These are phyloP conservation scores for Maniola jurtina DNA, from an alignment of 1,140 invertebrate species.

Conservation along the genomic window DNA sequence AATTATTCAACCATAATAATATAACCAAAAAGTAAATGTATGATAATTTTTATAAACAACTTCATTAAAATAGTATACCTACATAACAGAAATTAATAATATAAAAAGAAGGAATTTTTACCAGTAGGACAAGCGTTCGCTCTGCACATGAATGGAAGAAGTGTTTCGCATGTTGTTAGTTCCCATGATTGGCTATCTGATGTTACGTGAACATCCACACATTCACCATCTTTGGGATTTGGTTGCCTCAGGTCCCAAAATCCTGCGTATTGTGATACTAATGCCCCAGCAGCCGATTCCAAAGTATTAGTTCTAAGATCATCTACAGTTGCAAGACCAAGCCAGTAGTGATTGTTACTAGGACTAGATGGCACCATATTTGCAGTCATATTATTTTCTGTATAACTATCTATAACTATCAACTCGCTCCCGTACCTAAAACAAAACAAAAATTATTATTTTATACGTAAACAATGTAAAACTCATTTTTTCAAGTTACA, in stretches of 20 bases:
- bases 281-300: constrained; percentile 93
- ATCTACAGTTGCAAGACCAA: constrained; percentile 93
- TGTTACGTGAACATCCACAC: constrained; percentile 89
- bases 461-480: not conserved
- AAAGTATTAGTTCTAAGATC: constrained; percentile 95
- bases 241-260: constrained; percentile 94
- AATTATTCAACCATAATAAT: not conserved
- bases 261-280: constrained; percentile 95
- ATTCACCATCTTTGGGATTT: constrained; percentile 90
- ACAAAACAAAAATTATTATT: not conserved
- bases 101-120: constrained; percentile 70
- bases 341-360: constrained; percentile 87
- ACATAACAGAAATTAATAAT: too few relatives aligned
- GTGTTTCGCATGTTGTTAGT: constrained; percentile 94
- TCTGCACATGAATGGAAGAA: constrained; percentile 96
- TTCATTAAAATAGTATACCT: not conserved
- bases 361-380: constrained; percentile 84
- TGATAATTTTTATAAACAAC: too few relatives aligned
- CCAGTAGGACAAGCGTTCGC: constrained; percentile 94
- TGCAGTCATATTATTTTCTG: constrained; percentile 94
- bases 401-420: constrained; percentile 92
- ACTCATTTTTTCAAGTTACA: not conserved
- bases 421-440: constrained; percentile 94
- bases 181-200: constrained; percentile 94
- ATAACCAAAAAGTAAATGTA: not conserved